These are phyloP conservation scores for Volucella inanis DNA, from an alignment of 2,888 invertebrate species.

Conservation along the genomic window DNA sequence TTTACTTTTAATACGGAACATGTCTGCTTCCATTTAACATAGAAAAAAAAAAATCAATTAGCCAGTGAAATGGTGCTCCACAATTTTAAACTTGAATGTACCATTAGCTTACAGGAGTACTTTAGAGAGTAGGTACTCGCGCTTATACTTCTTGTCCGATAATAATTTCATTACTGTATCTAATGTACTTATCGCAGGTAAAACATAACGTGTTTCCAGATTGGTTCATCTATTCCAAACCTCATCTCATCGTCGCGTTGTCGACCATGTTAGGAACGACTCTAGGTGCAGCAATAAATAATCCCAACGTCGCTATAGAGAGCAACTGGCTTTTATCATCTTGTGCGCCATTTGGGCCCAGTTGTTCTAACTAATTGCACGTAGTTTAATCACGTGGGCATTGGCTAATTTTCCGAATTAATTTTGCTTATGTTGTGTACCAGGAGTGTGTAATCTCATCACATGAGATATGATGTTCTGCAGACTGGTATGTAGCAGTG, in stretches of 20 bases:
- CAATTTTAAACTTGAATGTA: slow-evolving; percentile 3
- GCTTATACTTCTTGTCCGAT: slow-evolving; percentile 30
- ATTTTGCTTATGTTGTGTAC: slow-evolving; percentile 54
- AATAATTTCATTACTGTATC: slow-evolving; percentile 63
- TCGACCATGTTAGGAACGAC: slow-evolving; percentile 11
- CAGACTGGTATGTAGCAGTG: slow-evolving; percentile 6
- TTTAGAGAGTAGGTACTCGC: not conserved
- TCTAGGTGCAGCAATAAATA: slow-evolving; percentile 37
- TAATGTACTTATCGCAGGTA: slow-evolving; percentile 56
- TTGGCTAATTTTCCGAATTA: slow-evolving; percentile 71
- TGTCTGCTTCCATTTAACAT: slow-evolving; percentile 22
- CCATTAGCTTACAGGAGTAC: not conserved
- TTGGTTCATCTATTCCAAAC: slow-evolving; percentile 50
- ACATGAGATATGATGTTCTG: slow-evolving; percentile 35
- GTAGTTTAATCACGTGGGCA: slow-evolving; percentile 75
- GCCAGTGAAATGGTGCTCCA: slow-evolving; percentile 30
- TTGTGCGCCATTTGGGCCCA: not conserved
- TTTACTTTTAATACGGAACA: not conserved
- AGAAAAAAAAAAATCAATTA: slow-evolving; percentile 62
- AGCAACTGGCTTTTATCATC: slow-evolving; percentile 48
- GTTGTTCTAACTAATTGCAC: slow-evolving; percentile 60
- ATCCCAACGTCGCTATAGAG: slow-evolving; percentile 5
- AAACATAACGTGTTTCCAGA: slow-evolving; percentile 40
- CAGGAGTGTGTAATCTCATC: slow-evolving; percentile 34
- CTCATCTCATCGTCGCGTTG: not conserved